Percentiles rank a stretch among this genome's conserved stretches.
Conservation (phyloP, 2,888 invertebrate species). For the Tetramorium bicarinatum region DNA sequence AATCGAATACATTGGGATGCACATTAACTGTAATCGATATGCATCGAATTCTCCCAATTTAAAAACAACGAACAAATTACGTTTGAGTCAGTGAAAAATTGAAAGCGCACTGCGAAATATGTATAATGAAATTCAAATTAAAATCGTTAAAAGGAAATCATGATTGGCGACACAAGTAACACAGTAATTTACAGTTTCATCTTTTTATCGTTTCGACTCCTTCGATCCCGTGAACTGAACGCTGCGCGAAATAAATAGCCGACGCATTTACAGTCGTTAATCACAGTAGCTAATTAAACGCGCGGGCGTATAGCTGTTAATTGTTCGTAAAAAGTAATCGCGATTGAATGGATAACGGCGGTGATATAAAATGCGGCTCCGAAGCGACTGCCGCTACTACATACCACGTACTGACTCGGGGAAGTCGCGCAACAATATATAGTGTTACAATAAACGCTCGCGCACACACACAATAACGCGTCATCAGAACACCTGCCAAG, state of each 20-base stretch:
- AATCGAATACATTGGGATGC: no score
- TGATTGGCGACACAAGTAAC: background rate
- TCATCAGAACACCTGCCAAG: background rate
- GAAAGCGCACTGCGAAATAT: background rate
- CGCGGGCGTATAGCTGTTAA: background rate
- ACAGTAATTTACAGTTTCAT: background rate
- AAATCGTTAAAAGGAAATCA: background rate
- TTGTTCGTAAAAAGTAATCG: conserved; percentile 7
- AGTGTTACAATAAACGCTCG: background rate
- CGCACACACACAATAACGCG: background rate
- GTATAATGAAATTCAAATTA: background rate
- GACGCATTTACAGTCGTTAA: conserved; percentile 6
- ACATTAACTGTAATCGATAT: no score
- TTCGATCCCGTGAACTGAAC: background rate
- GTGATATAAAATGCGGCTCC: no score
- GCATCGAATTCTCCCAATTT: background rate
- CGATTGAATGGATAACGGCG: conserved; percentile 3
- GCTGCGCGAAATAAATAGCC: background rate
- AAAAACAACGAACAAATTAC: background rate
- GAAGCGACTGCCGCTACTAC: background rate
- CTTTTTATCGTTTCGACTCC: background rate
- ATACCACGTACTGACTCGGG: background rate
- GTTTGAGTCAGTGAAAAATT: background rate
- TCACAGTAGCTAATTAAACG: conserved; percentile 5
- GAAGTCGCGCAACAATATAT: background rate